These are phyloP conservation scores for Propithecus perrieri DNA, from an alignment of 2,797 vertebrate genomes.

Conservation along the genomic window DNA sequence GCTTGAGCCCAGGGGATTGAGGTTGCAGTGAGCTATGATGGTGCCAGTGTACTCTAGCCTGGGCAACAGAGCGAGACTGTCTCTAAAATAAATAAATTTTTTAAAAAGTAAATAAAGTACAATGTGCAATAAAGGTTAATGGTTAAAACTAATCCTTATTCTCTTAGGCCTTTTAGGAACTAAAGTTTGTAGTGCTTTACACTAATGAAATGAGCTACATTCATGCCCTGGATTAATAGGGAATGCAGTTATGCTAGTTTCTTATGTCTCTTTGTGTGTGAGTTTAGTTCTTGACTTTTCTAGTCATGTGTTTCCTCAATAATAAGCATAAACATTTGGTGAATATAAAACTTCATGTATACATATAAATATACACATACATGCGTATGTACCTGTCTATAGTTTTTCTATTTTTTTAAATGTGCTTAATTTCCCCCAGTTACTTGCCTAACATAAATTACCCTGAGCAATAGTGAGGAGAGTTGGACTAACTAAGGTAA, in stretches of 20 bases:
- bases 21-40: no score
- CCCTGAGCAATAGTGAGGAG: background rate
- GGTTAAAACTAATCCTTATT: background rate
- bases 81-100: no score
- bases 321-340: background rate
- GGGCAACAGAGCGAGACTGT: no score
- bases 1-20: no score
- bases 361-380: background rate
- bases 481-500: background rate
- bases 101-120: background rate
- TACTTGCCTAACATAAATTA: background rate
- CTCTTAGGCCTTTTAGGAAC: background rate
- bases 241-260: background rate
- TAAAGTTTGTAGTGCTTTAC: background rate
- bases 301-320: background rate
- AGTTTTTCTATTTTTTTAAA: background rate
- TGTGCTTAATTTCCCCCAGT: background rate
- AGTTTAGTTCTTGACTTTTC: constrained; percentile 28
- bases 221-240: background rate
- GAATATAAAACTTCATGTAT: background rate
- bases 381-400: background rate
- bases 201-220: background rate
- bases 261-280: background rate
- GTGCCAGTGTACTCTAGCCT: no score
- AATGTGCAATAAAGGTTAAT: background rate